phyloP scores from a whole-genome alignment of 2,888 invertebrate genomes.

The Anarsia innoxiella region DNA sequence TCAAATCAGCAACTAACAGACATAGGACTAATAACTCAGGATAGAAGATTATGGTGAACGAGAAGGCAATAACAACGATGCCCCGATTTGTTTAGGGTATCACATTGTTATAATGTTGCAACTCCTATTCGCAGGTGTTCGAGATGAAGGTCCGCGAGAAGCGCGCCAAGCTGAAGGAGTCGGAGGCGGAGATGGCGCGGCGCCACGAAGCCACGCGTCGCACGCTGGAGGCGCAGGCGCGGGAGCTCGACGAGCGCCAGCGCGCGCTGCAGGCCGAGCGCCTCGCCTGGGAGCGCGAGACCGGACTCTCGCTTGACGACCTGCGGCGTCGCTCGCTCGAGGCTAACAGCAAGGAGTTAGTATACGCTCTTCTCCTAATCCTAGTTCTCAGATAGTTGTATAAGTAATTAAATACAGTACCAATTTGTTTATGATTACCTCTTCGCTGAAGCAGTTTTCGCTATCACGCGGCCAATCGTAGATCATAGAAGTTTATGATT shows the following conservation, averaged over 20 bases:
- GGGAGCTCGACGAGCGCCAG: slow-evolving; percentile 93
- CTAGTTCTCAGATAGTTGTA: too few species aligned
- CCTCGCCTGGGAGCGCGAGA: slow-evolving; percentile 91
- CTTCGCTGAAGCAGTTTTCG: too few species aligned
- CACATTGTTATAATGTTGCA: too few species aligned
- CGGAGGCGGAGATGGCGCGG: slow-evolving; percentile 93
- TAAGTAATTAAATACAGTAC: too few species aligned
- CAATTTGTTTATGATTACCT: too few species aligned
- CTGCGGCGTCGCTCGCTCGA: slow-evolving; percentile 90
- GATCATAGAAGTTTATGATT: too few species aligned
- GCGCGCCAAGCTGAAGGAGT: slow-evolving; percentile 96
- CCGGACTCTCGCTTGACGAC: slow-evolving; percentile 92
- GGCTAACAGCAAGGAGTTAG: slow-evolving; percentile 91
- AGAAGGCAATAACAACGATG: too few species aligned
- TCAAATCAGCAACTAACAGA: too few species aligned
- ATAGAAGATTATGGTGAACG: too few species aligned
- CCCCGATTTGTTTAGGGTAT: too few species aligned
- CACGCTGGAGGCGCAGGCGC: slow-evolving; percentile 90
- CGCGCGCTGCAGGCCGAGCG: slow-evolving; percentile 90
- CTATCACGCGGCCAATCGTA: too few species aligned
- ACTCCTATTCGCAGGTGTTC: slow-evolving; percentile 84
- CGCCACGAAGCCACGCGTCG: slow-evolving; percentile 87
- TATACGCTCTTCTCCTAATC: slow-evolving; percentile 34
- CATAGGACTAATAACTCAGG: too few species aligned
- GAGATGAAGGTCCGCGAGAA: slow-evolving; percentile 98